Base-by-base conservation (phyloP, 2,797 vertebrate species). In the Hyperoplus lanceolatus region DNA sequence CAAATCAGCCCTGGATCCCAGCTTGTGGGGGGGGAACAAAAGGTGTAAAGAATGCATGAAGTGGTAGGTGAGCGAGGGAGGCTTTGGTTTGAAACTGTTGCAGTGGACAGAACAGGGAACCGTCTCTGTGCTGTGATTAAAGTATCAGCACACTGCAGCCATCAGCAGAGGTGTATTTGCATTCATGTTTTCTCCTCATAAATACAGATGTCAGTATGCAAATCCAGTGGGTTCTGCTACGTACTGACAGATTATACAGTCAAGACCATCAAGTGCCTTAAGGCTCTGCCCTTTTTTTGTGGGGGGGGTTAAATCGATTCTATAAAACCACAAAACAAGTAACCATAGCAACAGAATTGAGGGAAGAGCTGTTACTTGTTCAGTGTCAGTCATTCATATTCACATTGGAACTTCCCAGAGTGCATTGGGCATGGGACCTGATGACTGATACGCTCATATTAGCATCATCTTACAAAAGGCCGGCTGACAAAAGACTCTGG, bases 281-380 rank as follows among this genome's bases (percentile, higher is more conserved):
- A 74, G 84, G 89, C 84, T 91, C 91, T 83, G 86, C 88, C 90
- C 88, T 92, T 94, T 92, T 90, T 89, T 29, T 29, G 1, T 29
- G 29, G 82, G 87, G 75, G 82, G 90, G 92, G 94, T 89, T 73
- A 91, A 92, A 90, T 92, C 83, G 87, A 90, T 93, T 94, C 90
- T 90, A 93, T 89, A 93, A 92, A 90, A 92, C 90, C 85, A 93
- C 91, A 92, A 95, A 95, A 93, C 84, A 90, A 89, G 95, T 95
- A 92, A 95, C 95, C 95, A 95, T 95, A 89, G 93, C 93, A 96
- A 95, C 94, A 91, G 89, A 93, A 92, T 91, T 90, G 91, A 77
- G 71, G 87, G 81, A 93, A 91, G 90, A 94, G 80, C 86, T 66
- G 81, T 81, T 92, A 67, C 78, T 92, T 79, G 60, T 88, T 93